These are phyloP conservation scores for Alosa alosa DNA, from an alignment of 2,113 vertebrate genomes.

Conservation along the genomic window DNA sequence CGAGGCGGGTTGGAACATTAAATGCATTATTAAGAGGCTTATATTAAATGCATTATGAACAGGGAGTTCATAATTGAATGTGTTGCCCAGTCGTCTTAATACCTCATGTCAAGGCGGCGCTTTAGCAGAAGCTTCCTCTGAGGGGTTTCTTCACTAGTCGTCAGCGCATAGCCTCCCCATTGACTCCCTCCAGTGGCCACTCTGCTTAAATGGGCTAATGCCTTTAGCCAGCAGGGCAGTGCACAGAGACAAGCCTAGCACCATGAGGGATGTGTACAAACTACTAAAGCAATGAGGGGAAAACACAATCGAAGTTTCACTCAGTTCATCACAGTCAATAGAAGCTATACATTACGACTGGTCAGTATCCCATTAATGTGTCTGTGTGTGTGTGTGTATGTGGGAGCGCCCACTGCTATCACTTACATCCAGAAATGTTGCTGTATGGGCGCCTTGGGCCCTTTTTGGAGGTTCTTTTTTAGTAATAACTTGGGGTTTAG, in stretches of 20 bases:
- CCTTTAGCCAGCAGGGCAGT: neutral
- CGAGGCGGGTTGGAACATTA: neutral
- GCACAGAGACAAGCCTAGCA: neutral
- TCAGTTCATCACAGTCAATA: neutral
- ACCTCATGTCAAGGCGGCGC: neutral
- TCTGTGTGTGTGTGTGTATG: neutral
- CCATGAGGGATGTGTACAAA: neutral
- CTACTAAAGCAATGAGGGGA: neutral
- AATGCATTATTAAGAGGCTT: constrained; percentile 15
- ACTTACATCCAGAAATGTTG: neutral
- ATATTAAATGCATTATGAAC: constrained; percentile 9
- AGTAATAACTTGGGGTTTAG: neutral
- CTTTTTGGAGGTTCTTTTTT: neutral
- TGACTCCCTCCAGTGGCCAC: constrained; percentile 46
- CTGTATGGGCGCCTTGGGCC: neutral
- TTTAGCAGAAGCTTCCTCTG: neutral
- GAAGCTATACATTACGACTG: neutral
- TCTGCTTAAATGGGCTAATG: constrained; percentile 15
- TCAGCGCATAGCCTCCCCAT: neutral
- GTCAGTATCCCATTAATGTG: neutral
- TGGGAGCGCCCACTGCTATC: neutral
- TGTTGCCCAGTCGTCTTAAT: constrained; percentile 17
- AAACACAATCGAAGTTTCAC: neutral
- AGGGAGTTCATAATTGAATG: constrained; percentile 12
- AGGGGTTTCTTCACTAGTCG: neutral